phyloP scores from a whole-genome alignment of 1,140 invertebrate genomes.

The Hirudo medicinalis region DNA sequence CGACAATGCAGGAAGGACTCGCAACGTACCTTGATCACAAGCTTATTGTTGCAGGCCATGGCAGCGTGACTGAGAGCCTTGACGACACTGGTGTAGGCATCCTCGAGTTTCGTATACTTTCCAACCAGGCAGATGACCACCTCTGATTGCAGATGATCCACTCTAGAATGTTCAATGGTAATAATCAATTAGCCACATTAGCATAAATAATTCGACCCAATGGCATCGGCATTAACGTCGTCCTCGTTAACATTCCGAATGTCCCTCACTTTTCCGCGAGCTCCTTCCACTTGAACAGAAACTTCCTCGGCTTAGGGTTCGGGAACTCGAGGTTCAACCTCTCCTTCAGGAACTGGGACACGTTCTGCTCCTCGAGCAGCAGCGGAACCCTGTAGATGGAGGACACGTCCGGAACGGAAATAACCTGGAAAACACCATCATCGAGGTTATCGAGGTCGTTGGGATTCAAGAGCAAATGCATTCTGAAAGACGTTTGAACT shows the following conservation, averaged over 20 bases:
- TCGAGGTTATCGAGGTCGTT: too few relatives aligned
- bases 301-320: slow-evolving; percentile 49
- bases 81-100: slow-evolving; percentile 88
- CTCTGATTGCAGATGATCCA: slow-evolving; percentile 47
- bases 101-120: slow-evolving; percentile 90
- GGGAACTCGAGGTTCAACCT: slow-evolving; percentile 58
- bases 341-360: slow-evolving; percentile 71
- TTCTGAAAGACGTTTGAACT: too few relatives aligned
- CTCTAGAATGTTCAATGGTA: slow-evolving; percentile 25
- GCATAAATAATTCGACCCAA: too few relatives aligned
- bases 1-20: too few relatives aligned
- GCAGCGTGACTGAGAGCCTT: slow-evolving; percentile 88
- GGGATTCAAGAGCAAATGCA: too few relatives aligned
- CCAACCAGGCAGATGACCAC: slow-evolving; percentile 94
- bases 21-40: slow-evolving; percentile 56
- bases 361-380: slow-evolving; percentile 75
- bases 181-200: not conserved
- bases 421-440: slow-evolving; percentile 51
- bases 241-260: not conserved
- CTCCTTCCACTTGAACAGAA: slow-evolving; percentile 78
- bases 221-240: too few relatives aligned
- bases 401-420: slow-evolving; percentile 82
- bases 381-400: slow-evolving; percentile 92
- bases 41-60: slow-evolving; percentile 64
- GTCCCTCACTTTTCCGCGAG: slow-evolving; percentile 55